phyloP scores from a whole-genome alignment of 2,113 vertebrate species.

The Psephotus haematonotus region DNA sequence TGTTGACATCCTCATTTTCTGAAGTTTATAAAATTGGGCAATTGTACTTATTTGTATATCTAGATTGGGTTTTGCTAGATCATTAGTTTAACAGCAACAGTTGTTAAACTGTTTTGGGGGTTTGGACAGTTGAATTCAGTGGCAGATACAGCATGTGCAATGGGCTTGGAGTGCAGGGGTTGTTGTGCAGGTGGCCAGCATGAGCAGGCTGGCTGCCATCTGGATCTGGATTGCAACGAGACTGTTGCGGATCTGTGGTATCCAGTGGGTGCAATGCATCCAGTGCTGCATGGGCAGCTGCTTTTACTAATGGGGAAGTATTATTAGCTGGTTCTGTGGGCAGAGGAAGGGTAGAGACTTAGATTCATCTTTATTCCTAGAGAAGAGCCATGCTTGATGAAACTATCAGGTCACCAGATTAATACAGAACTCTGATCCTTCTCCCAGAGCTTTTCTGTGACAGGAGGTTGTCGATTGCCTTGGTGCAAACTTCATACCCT shows the following conservation, averaged over 20 bases:
- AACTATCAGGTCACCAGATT: not conserved
- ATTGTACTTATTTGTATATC: not conserved
- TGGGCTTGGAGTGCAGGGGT: not conserved
- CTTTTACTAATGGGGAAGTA: not conserved
- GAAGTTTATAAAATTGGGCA: not conserved
- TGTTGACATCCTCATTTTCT: not conserved
- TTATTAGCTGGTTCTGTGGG: not conserved
- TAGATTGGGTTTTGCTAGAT: not conserved
- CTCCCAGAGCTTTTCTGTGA: not conserved
- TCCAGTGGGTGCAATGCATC: fast-evolving
- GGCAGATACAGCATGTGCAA: not conserved
- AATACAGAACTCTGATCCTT: not conserved
- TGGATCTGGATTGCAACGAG: not conserved
- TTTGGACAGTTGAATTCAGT: not conserved
- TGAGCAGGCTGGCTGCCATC: not conserved
- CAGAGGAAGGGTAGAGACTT: not conserved
- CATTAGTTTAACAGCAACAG: not conserved
- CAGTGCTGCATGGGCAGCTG: not conserved
- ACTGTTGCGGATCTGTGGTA: fast-evolving
- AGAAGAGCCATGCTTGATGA: not conserved
- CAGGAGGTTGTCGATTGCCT: not conserved
- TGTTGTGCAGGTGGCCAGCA: not conserved
- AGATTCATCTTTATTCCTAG: not conserved
- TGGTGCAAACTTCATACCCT: not conserved
- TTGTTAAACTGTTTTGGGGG: not conserved